Conservation (phyloP, 2,113 vertebrate genomes). For the Martes martes region DNA sequence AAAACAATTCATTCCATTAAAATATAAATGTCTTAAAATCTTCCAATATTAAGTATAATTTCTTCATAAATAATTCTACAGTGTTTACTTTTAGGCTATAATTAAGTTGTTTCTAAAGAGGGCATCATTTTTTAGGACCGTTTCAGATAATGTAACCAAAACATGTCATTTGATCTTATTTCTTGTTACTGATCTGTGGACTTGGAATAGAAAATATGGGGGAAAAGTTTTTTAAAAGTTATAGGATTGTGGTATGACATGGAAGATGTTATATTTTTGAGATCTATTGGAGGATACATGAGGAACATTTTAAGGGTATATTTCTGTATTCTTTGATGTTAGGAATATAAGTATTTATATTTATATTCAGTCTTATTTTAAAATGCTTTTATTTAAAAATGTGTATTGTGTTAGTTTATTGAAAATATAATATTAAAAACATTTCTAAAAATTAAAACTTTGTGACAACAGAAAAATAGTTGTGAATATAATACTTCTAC, state of each 20-base stretch:
- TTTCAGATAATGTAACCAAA: slow-evolving; percentile 40
- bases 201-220: background rate
- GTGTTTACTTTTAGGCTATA: slow-evolving; percentile 11
- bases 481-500: background rate
- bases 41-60: slow-evolving; percentile 34
- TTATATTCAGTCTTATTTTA: slow-evolving; percentile 24
- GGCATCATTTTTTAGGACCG: background rate
- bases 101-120: slow-evolving; percentile 34
- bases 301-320: background rate
- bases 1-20: slow-evolving; percentile 42
- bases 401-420: background rate
- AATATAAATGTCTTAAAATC: slow-evolving; percentile 46
- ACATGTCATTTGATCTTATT: background rate
- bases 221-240: background rate
- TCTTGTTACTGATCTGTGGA: background rate
- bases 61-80: slow-evolving; percentile 1
- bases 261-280: slow-evolving; percentile 4
- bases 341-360: slow-evolving; percentile 9
- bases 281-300: background rate
- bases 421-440: background rate
- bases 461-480: background rate
- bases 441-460: background rate
- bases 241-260: background rate
- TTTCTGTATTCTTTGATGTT: slow-evolving; percentile 17
- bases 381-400: slow-evolving; percentile 17